Evolutionary conservation across 1,140 invertebrate species (phyloP).

Genomic region (Plectus sambesii): DNA sequence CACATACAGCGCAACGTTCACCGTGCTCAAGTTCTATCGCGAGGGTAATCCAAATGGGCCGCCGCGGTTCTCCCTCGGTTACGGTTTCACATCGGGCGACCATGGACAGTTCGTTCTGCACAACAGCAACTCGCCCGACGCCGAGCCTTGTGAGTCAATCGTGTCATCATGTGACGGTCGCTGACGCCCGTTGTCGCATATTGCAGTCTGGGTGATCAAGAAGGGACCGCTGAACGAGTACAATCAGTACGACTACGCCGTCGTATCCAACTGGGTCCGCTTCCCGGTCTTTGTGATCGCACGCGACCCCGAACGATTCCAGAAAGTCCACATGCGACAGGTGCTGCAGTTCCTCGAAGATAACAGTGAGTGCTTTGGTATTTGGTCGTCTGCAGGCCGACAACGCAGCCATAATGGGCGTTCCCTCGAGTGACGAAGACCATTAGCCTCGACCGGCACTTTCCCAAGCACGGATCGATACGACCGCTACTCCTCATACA

Average conservation of each 20-base stretch:
- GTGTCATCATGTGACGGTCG: neutral
- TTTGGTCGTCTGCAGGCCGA: too few relatives aligned
- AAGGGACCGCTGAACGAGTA: conserved; percentile 44
- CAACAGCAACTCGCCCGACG: conserved; percentile 40
- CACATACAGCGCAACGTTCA: conserved; percentile 45
- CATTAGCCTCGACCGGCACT: too few relatives aligned
- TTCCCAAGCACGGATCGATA: too few relatives aligned
- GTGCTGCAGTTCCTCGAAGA: conserved; percentile 44
- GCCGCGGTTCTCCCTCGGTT: conserved; percentile 42
- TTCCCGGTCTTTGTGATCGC: conserved; percentile 45
- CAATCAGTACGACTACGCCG: conserved; percentile 44
- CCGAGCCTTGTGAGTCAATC: conserved; percentile 37
- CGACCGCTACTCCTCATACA: too few relatives aligned
- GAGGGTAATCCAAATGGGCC: conserved; percentile 44
- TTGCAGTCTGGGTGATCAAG: conserved; percentile 45
- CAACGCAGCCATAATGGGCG: too few relatives aligned
- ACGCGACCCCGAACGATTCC: conserved; percentile 43
- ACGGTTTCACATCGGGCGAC: conserved; percentile 44
- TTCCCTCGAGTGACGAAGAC: too few relatives aligned
- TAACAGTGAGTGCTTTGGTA: conserved; percentile 33
- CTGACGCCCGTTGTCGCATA: conserved; percentile 6
- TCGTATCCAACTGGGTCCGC: conserved; percentile 44
- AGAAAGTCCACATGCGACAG: conserved; percentile 38
- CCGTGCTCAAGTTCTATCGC: conserved; percentile 45
- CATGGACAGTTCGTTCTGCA: conserved; percentile 44